These are phyloP conservation scores for Drosophila fuyamai DNA, from an alignment of 1,140 invertebrate genomes.

Conservation along the genomic window DNA sequence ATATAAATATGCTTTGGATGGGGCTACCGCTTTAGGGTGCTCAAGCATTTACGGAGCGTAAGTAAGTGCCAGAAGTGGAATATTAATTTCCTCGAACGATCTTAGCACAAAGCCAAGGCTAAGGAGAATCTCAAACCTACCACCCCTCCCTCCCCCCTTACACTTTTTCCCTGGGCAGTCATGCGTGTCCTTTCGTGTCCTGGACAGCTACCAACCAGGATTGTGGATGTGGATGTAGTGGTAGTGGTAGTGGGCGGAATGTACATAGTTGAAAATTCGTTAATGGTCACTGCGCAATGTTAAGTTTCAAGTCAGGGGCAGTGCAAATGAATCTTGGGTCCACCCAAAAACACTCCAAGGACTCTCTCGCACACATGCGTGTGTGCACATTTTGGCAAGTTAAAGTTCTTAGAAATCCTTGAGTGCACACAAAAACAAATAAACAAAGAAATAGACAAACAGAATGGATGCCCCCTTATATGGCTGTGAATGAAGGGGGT, in stretches of 20 bases:
- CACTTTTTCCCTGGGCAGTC: conserved; percentile 40
- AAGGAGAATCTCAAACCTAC: neutral
- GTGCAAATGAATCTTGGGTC: conserved; percentile 55
- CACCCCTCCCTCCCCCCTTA: neutral
- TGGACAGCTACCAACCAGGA: conserved; percentile 20
- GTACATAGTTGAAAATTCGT: conserved; percentile 81
- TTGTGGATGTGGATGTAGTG: neutral
- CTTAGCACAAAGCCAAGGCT: conserved; percentile 48
- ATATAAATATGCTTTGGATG: neutral
- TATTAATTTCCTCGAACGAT: conserved; percentile 76
- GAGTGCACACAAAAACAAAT: conserved; percentile 83
- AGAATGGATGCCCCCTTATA: conserved; percentile 50
- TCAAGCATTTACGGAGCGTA: conserved; percentile 76
- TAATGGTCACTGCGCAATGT: conserved; percentile 79
- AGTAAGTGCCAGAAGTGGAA: conserved; percentile 82
- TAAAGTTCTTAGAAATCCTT: conserved; percentile 83
- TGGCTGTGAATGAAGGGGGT: no score
- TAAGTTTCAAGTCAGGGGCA: conserved; percentile 46
- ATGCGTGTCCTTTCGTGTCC: conserved; percentile 63
- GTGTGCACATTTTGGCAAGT: conserved; percentile 72
- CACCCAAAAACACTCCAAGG: conserved; percentile 23
- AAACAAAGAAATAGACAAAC: conserved; percentile 82
- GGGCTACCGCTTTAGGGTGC: conserved; percentile 39
- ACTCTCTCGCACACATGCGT: conserved; percentile 24
- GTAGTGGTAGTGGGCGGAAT: conserved; percentile 42